phyloP scores from a whole-genome alignment of 1,140 invertebrate genomes.

The Globodera ellingtonae region DNA sequence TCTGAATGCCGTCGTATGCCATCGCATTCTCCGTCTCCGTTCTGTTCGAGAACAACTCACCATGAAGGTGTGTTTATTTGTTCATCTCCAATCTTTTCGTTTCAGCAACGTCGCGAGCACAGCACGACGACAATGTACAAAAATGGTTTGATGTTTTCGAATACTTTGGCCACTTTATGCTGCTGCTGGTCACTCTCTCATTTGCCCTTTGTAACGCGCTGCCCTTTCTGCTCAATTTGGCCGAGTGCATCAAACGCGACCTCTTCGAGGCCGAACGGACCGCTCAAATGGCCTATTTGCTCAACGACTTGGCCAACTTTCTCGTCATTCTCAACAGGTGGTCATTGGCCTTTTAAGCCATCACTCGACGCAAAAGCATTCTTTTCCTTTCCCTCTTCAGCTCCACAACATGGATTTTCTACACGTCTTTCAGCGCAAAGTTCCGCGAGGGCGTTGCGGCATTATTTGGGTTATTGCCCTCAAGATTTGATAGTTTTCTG shows the following conservation, averaged over 20 bases:
- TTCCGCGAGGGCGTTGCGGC: constrained; percentile 39
- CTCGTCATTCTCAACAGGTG: constrained; percentile 49
- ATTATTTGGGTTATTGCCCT: constrained; percentile 25
- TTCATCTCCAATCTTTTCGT: constrained; percentile 12
- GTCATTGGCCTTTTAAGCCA: neutral
- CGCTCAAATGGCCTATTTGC: constrained; percentile 45
- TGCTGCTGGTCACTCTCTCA: constrained; percentile 58
- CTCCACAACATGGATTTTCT: constrained; percentile 49
- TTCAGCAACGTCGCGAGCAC: constrained; percentile 59
- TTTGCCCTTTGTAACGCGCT: constrained; percentile 60
- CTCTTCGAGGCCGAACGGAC: constrained; percentile 56
- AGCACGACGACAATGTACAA: constrained; percentile 45
- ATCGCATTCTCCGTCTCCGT: constrained; percentile 51
- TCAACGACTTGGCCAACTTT: constrained; percentile 62
- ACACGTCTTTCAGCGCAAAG: constrained; percentile 45
- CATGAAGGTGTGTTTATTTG: constrained; percentile 37
- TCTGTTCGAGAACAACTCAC: constrained; percentile 50
- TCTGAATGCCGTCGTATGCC: constrained; percentile 54
- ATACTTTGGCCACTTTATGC: constrained; percentile 38
- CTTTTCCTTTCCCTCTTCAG: constrained; percentile 2
- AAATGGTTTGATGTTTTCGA: neutral
- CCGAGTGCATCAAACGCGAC: constrained; percentile 55
- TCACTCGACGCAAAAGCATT: neutral
- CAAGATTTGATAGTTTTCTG: no score
- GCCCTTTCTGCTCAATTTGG: constrained; percentile 57